Evolutionary conservation across 2,888 invertebrate genomes (phyloP).

Genomic region (Piscicola geometra): DNA sequence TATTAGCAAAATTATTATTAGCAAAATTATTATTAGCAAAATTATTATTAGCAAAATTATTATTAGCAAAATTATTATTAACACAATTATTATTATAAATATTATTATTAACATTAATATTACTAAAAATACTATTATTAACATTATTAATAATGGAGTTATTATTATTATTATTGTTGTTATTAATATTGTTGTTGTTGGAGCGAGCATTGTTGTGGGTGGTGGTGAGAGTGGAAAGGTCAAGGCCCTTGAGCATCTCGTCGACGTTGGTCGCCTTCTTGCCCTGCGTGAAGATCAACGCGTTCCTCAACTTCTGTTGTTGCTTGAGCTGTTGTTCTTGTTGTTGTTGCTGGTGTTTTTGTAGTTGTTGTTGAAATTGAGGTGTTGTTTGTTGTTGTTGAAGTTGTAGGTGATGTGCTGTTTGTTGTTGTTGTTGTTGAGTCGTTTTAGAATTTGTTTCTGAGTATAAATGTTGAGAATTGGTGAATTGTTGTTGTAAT

Average conservation of each 20-base stretch:
- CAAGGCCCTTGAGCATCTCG: not conserved
- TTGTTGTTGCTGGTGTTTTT: not conserved
- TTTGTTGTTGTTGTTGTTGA: not conserved
- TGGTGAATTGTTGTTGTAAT: not conserved
- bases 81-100: not conserved
- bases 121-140: slow-evolving; percentile 2
- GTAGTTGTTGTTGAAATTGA: not conserved
- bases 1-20: not conserved
- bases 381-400: not conserved
- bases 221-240: not conserved
- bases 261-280: not conserved
- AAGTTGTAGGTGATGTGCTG: not conserved
- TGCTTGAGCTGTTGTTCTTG: not conserved
- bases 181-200: slow-evolving; percentile 11
- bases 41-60: not conserved
- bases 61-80: not conserved
- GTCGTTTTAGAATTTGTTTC: not conserved
- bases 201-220: not conserved
- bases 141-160: slow-evolving; percentile 14
- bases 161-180: slow-evolving; percentile 22
- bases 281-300: too few species aligned
- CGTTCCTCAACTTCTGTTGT: slow-evolving; percentile 11
- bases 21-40: not conserved
- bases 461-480: not conserved
- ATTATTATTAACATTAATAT: not conserved